Conservation (phyloP, 2,888 invertebrate genomes). For the Dilophus febrilis region DNA sequence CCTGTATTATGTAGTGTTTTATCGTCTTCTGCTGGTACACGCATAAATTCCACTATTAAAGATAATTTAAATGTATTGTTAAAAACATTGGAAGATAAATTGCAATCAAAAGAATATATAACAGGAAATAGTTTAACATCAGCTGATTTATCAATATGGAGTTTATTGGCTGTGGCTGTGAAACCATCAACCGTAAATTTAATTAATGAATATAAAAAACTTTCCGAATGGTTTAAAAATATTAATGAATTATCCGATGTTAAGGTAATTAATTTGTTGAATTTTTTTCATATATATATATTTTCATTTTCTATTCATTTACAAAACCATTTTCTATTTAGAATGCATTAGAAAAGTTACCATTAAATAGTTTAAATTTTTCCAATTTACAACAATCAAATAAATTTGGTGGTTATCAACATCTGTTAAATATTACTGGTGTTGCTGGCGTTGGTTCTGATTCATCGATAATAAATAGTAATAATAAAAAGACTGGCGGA, state of each 20-base stretch:
- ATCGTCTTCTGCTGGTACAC: slow-evolving; percentile 33
- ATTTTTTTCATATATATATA: background rate
- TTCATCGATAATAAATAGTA: no score
- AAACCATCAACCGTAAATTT: slow-evolving; percentile 36
- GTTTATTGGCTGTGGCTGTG: slow-evolving; percentile 50
- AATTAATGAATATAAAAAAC: slow-evolving; percentile 30
- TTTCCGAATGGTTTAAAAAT: slow-evolving; percentile 43
- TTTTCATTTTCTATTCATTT: slow-evolving; percentile 3
- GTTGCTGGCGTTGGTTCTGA: no score
- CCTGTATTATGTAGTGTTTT: slow-evolving; percentile 38
- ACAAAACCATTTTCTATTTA: slow-evolving; percentile 12
- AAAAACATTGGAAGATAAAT: slow-evolving; percentile 35
- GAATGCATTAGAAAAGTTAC: slow-evolving; percentile 25
- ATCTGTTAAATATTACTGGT: no score
- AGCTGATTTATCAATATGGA: slow-evolving; percentile 58
- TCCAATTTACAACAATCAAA: slow-evolving; percentile 31
- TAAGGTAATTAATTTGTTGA: slow-evolving; percentile 30
- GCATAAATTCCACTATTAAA: slow-evolving; percentile 37
- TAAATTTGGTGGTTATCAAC: slow-evolving; percentile 29
- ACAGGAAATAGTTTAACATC: slow-evolving; percentile 43
- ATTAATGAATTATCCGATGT: slow-evolving; percentile 38
- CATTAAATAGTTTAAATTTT: slow-evolving; percentile 23
- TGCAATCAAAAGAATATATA: slow-evolving; percentile 38
- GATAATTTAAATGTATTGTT: slow-evolving; percentile 37
- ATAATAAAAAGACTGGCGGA: no score